These are phyloP conservation scores for Mola mola DNA, from an alignment of 2,113 vertebrate genomes.

Conservation along the genomic window DNA sequence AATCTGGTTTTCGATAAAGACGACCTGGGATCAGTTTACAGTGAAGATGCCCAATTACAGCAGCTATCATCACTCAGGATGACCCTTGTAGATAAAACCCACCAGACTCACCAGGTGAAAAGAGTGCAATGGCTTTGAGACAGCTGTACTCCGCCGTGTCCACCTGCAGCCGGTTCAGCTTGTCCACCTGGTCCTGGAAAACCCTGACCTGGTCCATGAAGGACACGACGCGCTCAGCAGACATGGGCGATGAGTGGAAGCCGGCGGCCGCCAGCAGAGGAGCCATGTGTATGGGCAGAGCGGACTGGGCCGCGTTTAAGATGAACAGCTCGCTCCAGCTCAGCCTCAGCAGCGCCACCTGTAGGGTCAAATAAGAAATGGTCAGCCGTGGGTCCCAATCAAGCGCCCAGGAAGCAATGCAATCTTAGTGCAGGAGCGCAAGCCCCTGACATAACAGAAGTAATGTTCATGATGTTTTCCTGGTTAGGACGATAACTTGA, in stretches of 20 bases:
- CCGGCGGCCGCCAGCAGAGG: slow-evolving; percentile 94
- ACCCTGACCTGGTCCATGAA: slow-evolving; percentile 98
- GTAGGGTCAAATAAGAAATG: not conserved
- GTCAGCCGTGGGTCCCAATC: not conserved
- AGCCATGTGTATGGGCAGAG: slow-evolving; percentile 93
- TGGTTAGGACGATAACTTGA: too few species aligned
- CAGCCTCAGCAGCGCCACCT: slow-evolving; percentile 91
- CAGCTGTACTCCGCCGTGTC: slow-evolving; percentile 96
- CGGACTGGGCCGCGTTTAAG: slow-evolving; percentile 96
- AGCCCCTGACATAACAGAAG: too few species aligned
- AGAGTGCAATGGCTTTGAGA: slow-evolving; percentile 97
- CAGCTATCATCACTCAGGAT: not conserved
- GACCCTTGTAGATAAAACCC: not conserved
- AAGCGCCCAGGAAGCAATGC: too few species aligned
- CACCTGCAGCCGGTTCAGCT: slow-evolving; percentile 93
- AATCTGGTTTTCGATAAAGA: slow-evolving; percentile 15
- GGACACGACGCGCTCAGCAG: slow-evolving; percentile 91
- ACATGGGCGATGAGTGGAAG: slow-evolving; percentile 95
- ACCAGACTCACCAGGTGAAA: slow-evolving; percentile 87
- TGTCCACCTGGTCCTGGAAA: slow-evolving; percentile 99
- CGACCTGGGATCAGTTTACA: slow-evolving; percentile 3
- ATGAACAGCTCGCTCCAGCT: slow-evolving; percentile 99
- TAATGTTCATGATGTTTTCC: too few species aligned
- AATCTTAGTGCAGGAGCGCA: too few species aligned
- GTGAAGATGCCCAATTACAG: not conserved